Conservation (phyloP, 2,113 vertebrate species). For the Sarotherodon lohbergeri region DNA sequence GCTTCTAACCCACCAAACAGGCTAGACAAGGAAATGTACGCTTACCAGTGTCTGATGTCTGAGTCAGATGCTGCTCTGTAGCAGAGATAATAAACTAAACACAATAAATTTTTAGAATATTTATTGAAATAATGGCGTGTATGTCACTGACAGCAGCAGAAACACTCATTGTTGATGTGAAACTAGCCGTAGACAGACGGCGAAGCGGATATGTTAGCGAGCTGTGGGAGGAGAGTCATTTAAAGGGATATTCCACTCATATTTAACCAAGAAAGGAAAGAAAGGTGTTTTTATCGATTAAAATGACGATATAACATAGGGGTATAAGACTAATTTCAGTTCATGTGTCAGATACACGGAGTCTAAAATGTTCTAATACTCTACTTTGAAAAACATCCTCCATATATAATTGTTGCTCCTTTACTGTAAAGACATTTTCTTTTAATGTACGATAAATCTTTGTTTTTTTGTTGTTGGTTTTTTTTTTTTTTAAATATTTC, state of each 20-base stretch:
- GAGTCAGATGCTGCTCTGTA: neutral
- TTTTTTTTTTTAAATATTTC: neutral
- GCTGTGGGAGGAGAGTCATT: constrained; percentile 50
- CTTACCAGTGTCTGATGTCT: constrained; percentile 27
- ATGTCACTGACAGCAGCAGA: constrained; percentile 3
- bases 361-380: neutral
- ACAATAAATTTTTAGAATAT: neutral
- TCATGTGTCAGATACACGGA: neutral
- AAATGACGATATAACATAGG: neutral
- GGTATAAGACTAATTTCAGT: neutral
- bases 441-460: neutral
- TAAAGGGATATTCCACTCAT: constrained; percentile 44
- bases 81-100: neutral
- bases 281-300: neutral
- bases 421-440: neutral
- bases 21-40: neutral
- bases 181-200: constrained; percentile 19
- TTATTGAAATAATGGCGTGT: neutral
- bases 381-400: neutral
- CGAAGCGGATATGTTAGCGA: constrained; percentile 20
- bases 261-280: neutral
- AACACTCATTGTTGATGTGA: constrained; percentile 68
- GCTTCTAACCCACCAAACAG: neutral
- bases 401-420: neutral
- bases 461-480: neutral